Evolutionary conservation across 1,140 invertebrate species (phyloP), one percentile per base, ranked within the genome.

Genomic region (Hylaeus volcanicus): DNA sequence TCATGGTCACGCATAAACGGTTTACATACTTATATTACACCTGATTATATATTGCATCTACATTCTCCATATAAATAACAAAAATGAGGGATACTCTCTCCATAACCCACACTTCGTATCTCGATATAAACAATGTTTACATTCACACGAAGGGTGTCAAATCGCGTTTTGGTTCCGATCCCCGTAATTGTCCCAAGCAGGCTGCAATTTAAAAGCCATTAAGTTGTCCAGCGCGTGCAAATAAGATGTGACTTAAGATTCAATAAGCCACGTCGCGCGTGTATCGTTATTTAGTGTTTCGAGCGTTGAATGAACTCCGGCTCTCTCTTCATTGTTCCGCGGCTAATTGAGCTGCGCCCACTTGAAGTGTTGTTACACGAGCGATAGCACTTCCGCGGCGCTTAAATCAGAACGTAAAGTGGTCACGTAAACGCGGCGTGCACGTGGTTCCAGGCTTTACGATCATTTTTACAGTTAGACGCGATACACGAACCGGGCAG

Each of bases 261-360:
- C 74, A 65, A 79, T 71, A 55, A 84, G 53, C 11, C n/a, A 26
- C 26, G 48, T n/a, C 55, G 43, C 53, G 68, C 53, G 53, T 60
- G 60, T 85, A 80, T 75, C 76, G 78, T 70, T 84, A 73, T 75
- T 41, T 56, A 75, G 26, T 69, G 65, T 82, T 58, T 77, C 60
- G 64, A 85, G 74, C 79, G 74, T 39, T 74, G 84, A 85, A 82
- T 82, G 79, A 79, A 85, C 78, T 68, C 65, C 45, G 45, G 45
- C n/a, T n/a, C 79, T 65, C 60, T 61, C 68, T n/a, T 71, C 75
- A 75, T 74, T 83, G 79, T 85, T 74, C 71, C 56, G 73, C 41
- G 55, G 61, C 81, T 86, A 86, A 86, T 86, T 63, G 81, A 86
- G 76, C 76, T 56, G 84, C 85, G 65, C 73, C 73, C 84, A 79